These are phyloP conservation scores for Noctua comes DNA, from an alignment of 2,888 invertebrate species.

Conservation along the genomic window DNA sequence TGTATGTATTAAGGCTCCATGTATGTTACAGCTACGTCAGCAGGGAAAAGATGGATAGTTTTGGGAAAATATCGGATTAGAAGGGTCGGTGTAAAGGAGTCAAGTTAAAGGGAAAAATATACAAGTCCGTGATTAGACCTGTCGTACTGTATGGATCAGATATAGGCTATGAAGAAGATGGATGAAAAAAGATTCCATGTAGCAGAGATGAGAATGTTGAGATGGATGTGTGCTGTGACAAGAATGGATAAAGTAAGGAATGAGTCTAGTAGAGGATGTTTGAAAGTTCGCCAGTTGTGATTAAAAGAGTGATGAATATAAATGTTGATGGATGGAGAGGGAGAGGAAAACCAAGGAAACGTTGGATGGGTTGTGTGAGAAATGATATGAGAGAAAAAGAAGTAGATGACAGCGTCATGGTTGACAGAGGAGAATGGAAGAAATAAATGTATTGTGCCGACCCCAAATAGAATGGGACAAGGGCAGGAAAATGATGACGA, in stretches of 20 bases:
- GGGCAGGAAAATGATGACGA: no score
- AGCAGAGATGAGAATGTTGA: background rate
- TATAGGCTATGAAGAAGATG: background rate
- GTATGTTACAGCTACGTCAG: constrained; percentile 28
- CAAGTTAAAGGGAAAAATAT: background rate
- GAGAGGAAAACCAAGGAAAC: background rate
- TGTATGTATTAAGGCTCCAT: constrained; percentile 40
- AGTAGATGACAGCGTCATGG: no score
- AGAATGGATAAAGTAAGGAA: background rate
- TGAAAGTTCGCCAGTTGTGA: background rate
- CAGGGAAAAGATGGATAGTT: constrained; percentile 12
- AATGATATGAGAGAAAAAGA: no score
- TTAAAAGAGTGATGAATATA: background rate
- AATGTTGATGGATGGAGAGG: background rate
- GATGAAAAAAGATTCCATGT: background rate
- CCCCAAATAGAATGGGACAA: no score
- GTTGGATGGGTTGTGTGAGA: background rate
- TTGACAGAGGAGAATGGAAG: no score
- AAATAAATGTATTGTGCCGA: no score
- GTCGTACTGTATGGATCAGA: background rate
- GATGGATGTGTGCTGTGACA: background rate
- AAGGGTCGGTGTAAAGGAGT: background rate
- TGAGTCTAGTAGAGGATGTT: background rate
- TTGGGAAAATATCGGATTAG: constrained; percentile 30
- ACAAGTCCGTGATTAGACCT: background rate